Percentiles rank a stretch among this genome's conserved stretches.
These are phyloP conservation scores for Dynastes hyllus DNA, from an alignment of 2,888 invertebrate genomes.

Conservation along the genomic window DNA sequence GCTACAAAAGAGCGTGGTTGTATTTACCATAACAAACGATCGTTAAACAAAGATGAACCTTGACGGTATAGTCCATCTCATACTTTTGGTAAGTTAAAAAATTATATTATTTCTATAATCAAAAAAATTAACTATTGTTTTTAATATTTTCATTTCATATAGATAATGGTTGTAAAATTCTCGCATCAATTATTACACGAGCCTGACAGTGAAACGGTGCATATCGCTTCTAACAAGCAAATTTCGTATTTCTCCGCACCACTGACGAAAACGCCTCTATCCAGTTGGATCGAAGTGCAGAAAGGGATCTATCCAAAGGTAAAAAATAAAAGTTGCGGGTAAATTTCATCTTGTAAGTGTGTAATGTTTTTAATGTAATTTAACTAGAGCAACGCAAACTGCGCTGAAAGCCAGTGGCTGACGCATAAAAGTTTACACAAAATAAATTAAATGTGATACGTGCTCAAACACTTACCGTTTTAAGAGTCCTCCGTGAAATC, in stretches of 20 bases:
- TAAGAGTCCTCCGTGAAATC: no score
- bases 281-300: slow-evolving; percentile 49
- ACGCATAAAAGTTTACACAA: no score
- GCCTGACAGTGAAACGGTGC: slow-evolving; percentile 15
- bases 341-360: neutral
- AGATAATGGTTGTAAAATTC: neutral
- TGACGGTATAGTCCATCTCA: neutral
- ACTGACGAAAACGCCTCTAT: slow-evolving; percentile 33
- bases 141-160: neutral
- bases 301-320: slow-evolving; percentile 48
- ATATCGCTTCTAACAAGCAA: slow-evolving; percentile 33
- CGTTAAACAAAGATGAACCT: neutral
- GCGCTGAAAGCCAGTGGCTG: no score
- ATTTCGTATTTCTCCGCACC: slow-evolving; percentile 46
- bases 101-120: neutral
- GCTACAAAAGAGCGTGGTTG: no score
- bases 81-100: neutral
- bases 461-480: no score
- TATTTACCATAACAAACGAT: no score
- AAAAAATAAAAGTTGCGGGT: neutral
- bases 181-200: neutral
- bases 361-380: neutral
- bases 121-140: neutral
- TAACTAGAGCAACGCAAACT: no score
- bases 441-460: no score